Evolutionary conservation across 37 sponge, comb jelly and placozoan genomes (phyloP).

Genomic region (Amphimedon queenslandica): DNA sequence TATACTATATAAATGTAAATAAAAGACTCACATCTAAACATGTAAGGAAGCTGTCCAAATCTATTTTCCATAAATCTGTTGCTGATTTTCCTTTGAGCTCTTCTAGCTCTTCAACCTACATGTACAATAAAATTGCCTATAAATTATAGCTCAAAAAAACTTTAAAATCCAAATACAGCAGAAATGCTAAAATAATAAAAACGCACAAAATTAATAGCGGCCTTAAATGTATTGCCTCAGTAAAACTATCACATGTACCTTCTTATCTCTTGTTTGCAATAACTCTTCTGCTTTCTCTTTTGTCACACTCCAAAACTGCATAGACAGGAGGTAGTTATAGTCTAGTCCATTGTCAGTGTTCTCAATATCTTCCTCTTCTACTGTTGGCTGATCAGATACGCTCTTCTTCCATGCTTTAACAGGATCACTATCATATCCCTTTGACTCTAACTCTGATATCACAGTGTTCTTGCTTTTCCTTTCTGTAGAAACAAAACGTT

Average conservation of each 20-base stretch:
- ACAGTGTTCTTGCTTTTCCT: conserved; percentile 76
- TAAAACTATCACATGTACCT: conserved; percentile 61
- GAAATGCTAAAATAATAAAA: not conserved
- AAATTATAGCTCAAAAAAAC: not conserved
- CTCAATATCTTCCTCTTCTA: conserved; percentile 32
- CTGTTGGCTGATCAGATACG: conserved; percentile 3
- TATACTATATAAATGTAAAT: no score
- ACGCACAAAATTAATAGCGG: not conserved
- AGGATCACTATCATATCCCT: conserved; percentile 84
- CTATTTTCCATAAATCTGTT: conserved; percentile 77
- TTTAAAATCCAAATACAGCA: no score
- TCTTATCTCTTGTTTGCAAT: conserved; percentile 73
- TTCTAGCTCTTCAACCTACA: conserved; percentile 61
- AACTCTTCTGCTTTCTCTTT: conserved; percentile 89
- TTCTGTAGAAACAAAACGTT: conserved; percentile 21
- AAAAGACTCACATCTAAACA: conserved; percentile 65
- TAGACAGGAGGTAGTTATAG: conserved; percentile 88
- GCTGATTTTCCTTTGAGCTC: conserved; percentile 59
- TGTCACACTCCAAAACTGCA: conserved; percentile 84
- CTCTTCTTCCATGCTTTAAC: conserved; percentile 85
- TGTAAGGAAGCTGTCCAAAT: conserved; percentile 71
- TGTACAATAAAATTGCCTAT: not conserved
- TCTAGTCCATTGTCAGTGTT: conserved; percentile 45
- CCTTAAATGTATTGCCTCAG: not conserved
- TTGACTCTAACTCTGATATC: conserved; percentile 49